These are phyloP conservation scores for Argyresthia albistria DNA, from an alignment of 2,888 invertebrate genomes.

Conservation along the genomic window DNA sequence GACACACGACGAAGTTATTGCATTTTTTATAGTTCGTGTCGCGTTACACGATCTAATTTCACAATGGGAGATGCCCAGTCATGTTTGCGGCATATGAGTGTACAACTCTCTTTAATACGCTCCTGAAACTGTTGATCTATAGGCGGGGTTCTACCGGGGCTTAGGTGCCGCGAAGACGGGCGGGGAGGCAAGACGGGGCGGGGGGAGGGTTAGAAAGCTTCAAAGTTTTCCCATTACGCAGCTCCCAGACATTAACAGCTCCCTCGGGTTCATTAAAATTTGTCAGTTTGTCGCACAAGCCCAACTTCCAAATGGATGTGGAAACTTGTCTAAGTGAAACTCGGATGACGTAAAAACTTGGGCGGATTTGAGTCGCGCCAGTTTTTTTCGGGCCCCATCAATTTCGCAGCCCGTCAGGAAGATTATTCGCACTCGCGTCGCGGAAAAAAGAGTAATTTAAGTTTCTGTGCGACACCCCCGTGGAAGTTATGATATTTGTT, in stretches of 20 bases:
- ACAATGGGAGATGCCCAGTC: background rate
- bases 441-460: slow-evolving; percentile 71
- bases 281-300: slow-evolving; percentile 66
- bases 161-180: background rate
- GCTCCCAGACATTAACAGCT: slow-evolving; percentile 64
- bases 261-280: slow-evolving; percentile 71
- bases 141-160: slow-evolving; percentile 25
- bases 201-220: slow-evolving; percentile 19
- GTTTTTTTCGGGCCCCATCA: slow-evolving; percentile 65
- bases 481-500: slow-evolving; percentile 68
- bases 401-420: slow-evolving; percentile 69
- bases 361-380: slow-evolving; percentile 46
- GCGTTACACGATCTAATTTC: slow-evolving; percentile 23
- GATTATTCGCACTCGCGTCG: slow-evolving; percentile 70
- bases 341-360: slow-evolving; percentile 67
- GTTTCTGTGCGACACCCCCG: slow-evolving; percentile 59
- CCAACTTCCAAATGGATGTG: slow-evolving; percentile 68
- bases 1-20: slow-evolving; percentile 61
- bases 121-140: slow-evolving; percentile 12
- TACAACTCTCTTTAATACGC: slow-evolving; percentile 29
- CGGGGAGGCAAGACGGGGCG: slow-evolving; percentile 8
- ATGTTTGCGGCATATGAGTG: background rate
- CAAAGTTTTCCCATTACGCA: slow-evolving; percentile 67
- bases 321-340: slow-evolving; percentile 70
- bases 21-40: slow-evolving; percentile 49